Percentiles rank a stretch among this genome's conserved stretches.
phyloP scores from a whole-genome alignment of 2,888 invertebrate species.

The Acanthosepion pharaonis region DNA sequence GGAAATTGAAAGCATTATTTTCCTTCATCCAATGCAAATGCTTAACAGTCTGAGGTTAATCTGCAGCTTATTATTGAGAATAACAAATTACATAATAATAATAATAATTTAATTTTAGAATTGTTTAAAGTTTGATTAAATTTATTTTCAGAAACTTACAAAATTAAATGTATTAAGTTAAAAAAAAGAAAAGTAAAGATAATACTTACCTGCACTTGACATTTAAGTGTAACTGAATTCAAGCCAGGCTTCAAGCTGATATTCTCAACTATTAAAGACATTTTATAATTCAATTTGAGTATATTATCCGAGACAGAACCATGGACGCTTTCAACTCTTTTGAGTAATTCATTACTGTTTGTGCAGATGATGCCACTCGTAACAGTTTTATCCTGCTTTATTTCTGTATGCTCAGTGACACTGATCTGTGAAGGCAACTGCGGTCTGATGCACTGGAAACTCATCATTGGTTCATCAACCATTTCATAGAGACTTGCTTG shows the following conservation, averaged over 20 bases:
- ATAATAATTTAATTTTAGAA: too few species aligned
- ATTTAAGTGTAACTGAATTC: slow-evolving; percentile 73
- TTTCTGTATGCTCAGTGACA: slow-evolving; percentile 59
- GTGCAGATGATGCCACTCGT: slow-evolving; percentile 63
- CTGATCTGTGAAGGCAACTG: slow-evolving; percentile 58
- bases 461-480: slow-evolving; percentile 59
- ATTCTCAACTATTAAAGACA: slow-evolving; percentile 77
- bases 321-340: slow-evolving; percentile 63
- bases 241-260: slow-evolving; percentile 75
- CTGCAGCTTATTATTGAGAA: too few species aligned
- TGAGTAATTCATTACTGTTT: slow-evolving; percentile 63
- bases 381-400: slow-evolving; percentile 55
- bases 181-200: not conserved
- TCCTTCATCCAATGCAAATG: too few species aligned
- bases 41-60: too few species aligned
- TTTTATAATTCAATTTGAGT: slow-evolving; percentile 81
- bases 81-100: too few species aligned
- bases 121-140: too few species aligned
- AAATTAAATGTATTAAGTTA: not conserved
- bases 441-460: slow-evolving; percentile 57
- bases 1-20: too few species aligned
- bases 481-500: slow-evolving; percentile 56
- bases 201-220: slow-evolving; percentile 71
- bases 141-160: too few species aligned
- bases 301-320: slow-evolving; percentile 76